Evolutionary conservation across 2,797 vertebrate species (phyloP).

Genomic region (Premnoplex brunnescens): DNA sequence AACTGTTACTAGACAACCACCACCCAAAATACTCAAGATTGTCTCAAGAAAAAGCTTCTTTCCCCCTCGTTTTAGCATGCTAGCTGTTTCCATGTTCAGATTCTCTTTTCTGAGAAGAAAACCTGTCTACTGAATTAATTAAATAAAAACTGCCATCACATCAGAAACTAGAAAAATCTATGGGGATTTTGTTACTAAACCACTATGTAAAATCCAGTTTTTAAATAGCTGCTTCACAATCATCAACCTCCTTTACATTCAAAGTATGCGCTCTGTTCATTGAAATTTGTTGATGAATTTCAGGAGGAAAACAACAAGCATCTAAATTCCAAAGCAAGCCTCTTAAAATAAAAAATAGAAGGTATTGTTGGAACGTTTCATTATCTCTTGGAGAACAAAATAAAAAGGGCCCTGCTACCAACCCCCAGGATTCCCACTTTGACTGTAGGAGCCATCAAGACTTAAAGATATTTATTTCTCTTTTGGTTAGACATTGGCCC

Average conservation of each 20-base stretch:
- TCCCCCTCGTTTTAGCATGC: not conserved
- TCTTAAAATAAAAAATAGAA: not conserved
- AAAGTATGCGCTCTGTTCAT: not conserved
- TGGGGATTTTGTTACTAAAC: slow-evolving; percentile 33
- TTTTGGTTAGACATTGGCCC: not conserved
- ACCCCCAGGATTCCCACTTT: not conserved
- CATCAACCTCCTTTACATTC: slow-evolving; percentile 1
- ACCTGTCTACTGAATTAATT: slow-evolving; percentile 35
- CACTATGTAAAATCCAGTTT: slow-evolving; percentile 33
- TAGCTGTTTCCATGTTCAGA: slow-evolving; percentile 1
- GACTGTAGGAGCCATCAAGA: not conserved
- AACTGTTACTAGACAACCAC: slow-evolving; percentile 40
- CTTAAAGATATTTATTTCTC: not conserved
- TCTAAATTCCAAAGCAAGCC: not conserved
- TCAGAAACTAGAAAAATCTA: slow-evolving; percentile 42
- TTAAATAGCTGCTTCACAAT: slow-evolving; percentile 59
- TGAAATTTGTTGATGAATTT: slow-evolving; percentile 38
- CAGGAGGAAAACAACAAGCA: not conserved
- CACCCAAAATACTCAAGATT: slow-evolving; percentile 32
- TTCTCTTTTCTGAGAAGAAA: slow-evolving; percentile 40
- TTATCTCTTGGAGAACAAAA: not conserved
- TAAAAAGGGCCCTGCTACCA: not conserved
- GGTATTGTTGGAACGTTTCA: not conserved
- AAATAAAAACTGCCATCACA: slow-evolving; percentile 55
- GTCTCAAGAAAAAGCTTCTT: slow-evolving; percentile 24